Conservation (phyloP, 2,797 vertebrate genomes). For the Cichlasoma orientale region DNA sequence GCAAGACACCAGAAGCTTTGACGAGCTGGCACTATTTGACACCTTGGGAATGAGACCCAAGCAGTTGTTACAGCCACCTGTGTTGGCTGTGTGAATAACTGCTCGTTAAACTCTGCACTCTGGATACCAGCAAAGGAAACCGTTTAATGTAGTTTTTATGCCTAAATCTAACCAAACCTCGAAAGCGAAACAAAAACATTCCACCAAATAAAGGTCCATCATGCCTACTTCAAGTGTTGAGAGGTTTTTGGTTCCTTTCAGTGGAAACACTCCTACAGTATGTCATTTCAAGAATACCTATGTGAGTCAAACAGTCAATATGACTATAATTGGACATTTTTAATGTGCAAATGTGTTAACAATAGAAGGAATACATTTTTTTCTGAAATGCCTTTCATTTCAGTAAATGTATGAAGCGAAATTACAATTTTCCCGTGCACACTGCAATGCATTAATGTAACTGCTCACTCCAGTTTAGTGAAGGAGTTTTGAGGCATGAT, state of each 20-base stretch:
- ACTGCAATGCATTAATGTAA: neutral
- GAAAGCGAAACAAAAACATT: neutral
- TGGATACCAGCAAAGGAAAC: neutral
- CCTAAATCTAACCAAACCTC: neutral
- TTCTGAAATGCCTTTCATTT: neutral
- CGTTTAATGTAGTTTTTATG: neutral
- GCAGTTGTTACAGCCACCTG: neutral
- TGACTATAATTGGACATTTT: no score
- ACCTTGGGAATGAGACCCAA: neutral
- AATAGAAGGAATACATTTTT: no score
- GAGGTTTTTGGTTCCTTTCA: no score
- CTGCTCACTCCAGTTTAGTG: neutral
- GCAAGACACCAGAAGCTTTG: neutral
- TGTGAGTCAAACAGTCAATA: neutral
- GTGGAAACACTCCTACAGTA: no score
- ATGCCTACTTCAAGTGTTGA: neutral
- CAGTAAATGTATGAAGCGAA: neutral
- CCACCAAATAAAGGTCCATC: no score
- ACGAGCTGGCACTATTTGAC: neutral
- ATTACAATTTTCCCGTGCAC: neutral
- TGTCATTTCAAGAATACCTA: neutral
- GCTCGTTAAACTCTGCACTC: neutral
- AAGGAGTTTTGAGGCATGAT: neutral
- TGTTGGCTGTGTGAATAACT: neutral
- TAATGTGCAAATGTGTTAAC: no score